phyloP scores from a whole-genome alignment of 2,797 vertebrate genomes.

The Scyliorhinus canicula region DNA sequence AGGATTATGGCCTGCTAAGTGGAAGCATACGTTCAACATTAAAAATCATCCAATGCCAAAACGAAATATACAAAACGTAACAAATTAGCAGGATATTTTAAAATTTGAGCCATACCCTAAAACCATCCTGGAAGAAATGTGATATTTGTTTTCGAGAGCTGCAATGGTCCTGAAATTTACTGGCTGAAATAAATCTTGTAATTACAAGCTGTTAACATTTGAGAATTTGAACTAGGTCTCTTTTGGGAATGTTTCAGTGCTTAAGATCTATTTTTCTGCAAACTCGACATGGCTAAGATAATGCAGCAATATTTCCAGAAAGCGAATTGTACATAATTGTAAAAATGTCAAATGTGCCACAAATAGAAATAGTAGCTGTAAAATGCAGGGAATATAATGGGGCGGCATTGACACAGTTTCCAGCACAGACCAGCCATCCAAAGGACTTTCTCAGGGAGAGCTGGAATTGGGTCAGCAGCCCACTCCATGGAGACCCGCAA shows the following conservation, averaged over 20 bases:
- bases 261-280: conserved; percentile 4
- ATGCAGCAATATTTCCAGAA: background rate
- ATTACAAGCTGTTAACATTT: background rate
- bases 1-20: conserved; percentile 5
- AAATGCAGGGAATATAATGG: background rate
- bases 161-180: background rate
- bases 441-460: background rate
- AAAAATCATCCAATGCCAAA: conserved; percentile 27
- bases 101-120: background rate
- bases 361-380: background rate
- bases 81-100: conserved; percentile 7
- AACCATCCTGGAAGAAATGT: background rate
- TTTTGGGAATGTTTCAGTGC: background rate
- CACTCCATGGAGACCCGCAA: background rate
- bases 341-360: background rate
- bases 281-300: background rate
- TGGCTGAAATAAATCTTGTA: conserved; percentile 8
- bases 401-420: background rate
- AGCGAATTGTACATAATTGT: background rate
- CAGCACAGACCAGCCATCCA: too few species aligned
- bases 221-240: conserved; percentile 22
- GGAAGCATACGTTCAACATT: conserved; percentile 27
- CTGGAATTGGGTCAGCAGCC: background rate
- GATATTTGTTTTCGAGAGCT: background rate
- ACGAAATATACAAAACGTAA: background rate